Percentiles rank a stretch among this genome's conserved stretches.
phyloP scores from a whole-genome alignment of 2,113 vertebrate species.

The Pteronura brasiliensis region DNA sequence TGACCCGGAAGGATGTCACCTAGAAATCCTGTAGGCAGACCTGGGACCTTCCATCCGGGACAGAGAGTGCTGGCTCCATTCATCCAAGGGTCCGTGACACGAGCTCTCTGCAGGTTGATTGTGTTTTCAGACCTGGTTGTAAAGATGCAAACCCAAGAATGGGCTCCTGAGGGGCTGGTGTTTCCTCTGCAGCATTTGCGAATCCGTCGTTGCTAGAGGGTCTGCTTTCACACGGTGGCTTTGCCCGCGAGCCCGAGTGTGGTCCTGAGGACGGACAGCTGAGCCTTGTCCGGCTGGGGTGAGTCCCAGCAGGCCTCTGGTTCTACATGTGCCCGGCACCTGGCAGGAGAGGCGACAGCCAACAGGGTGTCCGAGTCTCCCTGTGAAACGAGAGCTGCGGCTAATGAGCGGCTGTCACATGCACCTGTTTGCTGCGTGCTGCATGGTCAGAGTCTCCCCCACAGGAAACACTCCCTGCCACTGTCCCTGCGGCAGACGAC shows the following conservation, averaged over 20 bases:
- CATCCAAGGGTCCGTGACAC: fast-evolving
- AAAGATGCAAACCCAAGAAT: not conserved
- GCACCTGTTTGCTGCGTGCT: not conserved
- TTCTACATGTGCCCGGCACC: not conserved
- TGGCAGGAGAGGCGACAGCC: slow-evolving; percentile 38
- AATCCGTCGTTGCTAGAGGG: not conserved
- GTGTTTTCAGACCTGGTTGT: not conserved
- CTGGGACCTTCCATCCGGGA: fast-evolving
- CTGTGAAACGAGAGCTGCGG: slow-evolving; percentile 17
- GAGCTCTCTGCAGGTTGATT: too few species aligned
- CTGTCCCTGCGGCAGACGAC: not conserved
- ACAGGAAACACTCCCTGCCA: not conserved
- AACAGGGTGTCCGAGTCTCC: not conserved
- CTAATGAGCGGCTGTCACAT: not conserved
- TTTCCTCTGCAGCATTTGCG: not conserved
- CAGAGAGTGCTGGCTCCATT: not conserved
- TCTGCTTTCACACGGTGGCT: not conserved
- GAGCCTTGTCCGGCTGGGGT: slow-evolving; percentile 56
- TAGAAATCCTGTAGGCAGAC: not conserved
- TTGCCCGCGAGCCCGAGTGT: not conserved
- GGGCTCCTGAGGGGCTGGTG: not conserved
- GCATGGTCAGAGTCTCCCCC: not conserved
- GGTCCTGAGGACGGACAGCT: slow-evolving; percentile 16
- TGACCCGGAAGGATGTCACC: not conserved
- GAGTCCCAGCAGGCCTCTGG: slow-evolving; percentile 62